These are phyloP conservation scores for Pangasius macronema DNA, from an alignment of 2,797 vertebrate species.

Conservation along the genomic window DNA sequence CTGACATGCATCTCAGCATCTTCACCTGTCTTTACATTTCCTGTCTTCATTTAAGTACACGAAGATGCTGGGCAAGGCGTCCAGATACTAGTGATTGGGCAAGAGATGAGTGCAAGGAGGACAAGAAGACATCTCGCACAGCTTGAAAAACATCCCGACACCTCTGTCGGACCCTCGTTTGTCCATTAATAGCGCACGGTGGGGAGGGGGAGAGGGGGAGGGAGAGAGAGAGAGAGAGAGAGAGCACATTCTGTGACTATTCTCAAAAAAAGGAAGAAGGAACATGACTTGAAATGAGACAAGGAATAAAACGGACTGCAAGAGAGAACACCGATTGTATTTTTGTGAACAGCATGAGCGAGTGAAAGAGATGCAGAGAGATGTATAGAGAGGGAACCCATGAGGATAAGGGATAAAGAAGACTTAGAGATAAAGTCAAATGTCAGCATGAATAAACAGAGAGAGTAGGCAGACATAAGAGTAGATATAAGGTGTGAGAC, in stretches of 20 bases:
- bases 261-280: neutral
- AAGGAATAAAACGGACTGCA: neutral
- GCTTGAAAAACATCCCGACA: conserved; percentile 8
- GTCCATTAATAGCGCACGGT: neutral
- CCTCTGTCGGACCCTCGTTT: conserved; percentile 13
- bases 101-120: conserved; percentile 7
- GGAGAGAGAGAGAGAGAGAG: neutral
- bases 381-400: neutral
- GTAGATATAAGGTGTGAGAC: neutral
- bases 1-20: neutral
- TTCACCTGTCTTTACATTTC: neutral
- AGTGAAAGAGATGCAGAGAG: neutral
- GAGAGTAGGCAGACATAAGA: too few species aligned
- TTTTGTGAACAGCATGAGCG: neutral
- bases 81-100: neutral
- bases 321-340: neutral
- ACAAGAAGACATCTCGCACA: neutral
- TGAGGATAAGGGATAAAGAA: neutral
- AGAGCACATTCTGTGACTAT: neutral
- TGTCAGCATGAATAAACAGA: neutral
- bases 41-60: neutral
- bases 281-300: neutral
- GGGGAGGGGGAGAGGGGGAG: neutral
- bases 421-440: neutral
- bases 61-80: neutral